Evolutionary conservation across 2,797 vertebrate species (phyloP).

Genomic region (Sebastes elongatus): DNA sequence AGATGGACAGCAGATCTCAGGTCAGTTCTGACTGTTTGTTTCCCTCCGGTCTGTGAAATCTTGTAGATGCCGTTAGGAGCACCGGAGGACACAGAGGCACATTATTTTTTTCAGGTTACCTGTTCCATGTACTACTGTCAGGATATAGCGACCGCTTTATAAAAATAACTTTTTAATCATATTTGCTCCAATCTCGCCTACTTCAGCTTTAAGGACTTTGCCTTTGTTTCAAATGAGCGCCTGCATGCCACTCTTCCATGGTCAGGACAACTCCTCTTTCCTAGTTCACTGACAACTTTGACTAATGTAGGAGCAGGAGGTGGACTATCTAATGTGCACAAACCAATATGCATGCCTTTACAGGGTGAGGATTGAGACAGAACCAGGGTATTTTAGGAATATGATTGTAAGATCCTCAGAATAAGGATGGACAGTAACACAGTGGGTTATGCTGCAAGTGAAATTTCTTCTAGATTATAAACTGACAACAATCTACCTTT

Average conservation of each 20-base stretch:
- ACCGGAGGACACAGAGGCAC: too few species aligned
- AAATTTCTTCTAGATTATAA: not conserved
- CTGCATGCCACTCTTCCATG: not conserved
- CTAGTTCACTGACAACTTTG: not conserved
- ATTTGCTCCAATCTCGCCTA: too few species aligned
- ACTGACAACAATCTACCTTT: not conserved
- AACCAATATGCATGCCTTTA: not conserved
- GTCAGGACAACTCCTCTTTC: not conserved
- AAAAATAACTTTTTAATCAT: too few species aligned
- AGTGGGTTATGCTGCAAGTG: not conserved
- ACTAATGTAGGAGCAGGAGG: not conserved
- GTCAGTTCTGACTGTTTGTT: too few species aligned
- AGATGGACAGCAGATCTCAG: too few species aligned
- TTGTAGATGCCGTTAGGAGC: too few species aligned
- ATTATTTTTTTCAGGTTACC: too few species aligned
- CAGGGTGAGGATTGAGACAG: not conserved
- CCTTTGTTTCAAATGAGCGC: not conserved
- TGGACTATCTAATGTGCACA: not conserved
- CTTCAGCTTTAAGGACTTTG: not conserved
- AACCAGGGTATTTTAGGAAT: not conserved
- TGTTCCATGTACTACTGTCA: too few species aligned
- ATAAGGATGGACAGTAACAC: not conserved
- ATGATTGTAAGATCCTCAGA: not conserved
- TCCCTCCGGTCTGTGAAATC: too few species aligned
- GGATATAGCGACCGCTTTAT: too few species aligned